phyloP scores from a whole-genome alignment of 2,888 invertebrate species.

The Mythimna vitellina region DNA sequence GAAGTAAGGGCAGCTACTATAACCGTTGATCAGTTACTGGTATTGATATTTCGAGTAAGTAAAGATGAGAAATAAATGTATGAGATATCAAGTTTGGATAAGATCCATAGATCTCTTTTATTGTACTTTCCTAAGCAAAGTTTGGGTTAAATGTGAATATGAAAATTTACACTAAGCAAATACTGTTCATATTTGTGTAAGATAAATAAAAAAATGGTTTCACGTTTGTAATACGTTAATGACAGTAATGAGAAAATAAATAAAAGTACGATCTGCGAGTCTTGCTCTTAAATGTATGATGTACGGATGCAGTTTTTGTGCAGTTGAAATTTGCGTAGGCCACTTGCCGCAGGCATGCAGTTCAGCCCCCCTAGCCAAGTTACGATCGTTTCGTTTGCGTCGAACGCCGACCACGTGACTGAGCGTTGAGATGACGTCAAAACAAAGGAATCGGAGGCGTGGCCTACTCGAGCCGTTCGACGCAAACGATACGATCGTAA shows the following conservation, averaged over 20 bases:
- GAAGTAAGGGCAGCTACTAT: not conserved
- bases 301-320: no score
- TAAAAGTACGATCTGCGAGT: not conserved
- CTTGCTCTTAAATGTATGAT: not conserved
- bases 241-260: no score
- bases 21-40: not conserved
- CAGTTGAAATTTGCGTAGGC: no score
- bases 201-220: not conserved
- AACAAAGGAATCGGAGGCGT: no score
- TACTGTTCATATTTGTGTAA: not conserved
- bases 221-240: not conserved
- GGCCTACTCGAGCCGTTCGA: no score
- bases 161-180: not conserved
- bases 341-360: no score
- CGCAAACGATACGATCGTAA: no score
- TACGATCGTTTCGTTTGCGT: no score
- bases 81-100: not conserved
- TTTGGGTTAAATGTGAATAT: not conserved
- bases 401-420: no score
- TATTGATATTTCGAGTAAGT: not conserved
- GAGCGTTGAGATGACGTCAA: no score
- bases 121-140: not conserved
- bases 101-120: not conserved
- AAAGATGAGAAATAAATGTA: not conserved
- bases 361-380: no score